Evolutionary conservation across 2,888 invertebrate genomes (phyloP).

Genomic region (Phorcus lineatus): DNA sequence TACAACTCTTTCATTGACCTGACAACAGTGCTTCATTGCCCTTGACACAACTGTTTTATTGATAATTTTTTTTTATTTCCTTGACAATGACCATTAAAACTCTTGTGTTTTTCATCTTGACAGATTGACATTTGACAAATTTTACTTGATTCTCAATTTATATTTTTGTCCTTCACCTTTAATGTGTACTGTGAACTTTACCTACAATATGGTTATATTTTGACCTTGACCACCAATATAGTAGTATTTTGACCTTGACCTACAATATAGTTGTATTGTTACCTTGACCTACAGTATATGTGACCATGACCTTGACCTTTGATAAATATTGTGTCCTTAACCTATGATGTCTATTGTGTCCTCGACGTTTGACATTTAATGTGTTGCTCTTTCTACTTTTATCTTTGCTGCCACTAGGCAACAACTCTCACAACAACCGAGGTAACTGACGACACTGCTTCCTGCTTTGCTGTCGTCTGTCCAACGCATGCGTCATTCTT

Average conservation of each 20-base stretch:
- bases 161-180: no score
- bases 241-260: background rate
- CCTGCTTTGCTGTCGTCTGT: conserved; percentile 7
- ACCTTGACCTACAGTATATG: background rate
- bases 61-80: no score
- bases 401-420: conserved; percentile 38
- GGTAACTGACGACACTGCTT: conserved; percentile 33
- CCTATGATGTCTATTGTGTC: background rate
- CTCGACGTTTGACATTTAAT: conserved; percentile 18
- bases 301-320: background rate
- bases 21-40: no score
- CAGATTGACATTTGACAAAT: no score
- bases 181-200: no score
- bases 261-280: background rate
- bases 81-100: no score
- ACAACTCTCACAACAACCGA: conserved; percentile 40
- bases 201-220: no score
- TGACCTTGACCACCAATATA: no score
- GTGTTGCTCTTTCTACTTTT: conserved; percentile 25
- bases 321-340: conserved; percentile 1
- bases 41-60: no score
- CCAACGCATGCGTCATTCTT: background rate
- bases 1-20: no score
- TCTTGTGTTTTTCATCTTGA: no score
- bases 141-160: no score